Evolutionary conservation across 2,797 vertebrate species (phyloP).

Genomic region (Iguana delicatissima): DNA sequence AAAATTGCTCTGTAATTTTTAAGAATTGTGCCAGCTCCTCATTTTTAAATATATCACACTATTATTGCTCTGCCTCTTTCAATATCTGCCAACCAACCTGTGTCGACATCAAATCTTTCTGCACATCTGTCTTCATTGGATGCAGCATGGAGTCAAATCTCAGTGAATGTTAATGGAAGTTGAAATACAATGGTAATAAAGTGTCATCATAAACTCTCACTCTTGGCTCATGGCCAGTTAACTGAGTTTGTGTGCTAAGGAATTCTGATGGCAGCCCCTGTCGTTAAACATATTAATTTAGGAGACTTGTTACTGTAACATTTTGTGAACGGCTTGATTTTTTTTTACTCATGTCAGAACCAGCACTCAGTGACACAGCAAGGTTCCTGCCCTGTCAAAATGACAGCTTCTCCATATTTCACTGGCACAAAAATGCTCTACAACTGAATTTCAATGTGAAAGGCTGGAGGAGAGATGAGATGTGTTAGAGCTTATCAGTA

Average conservation of each 20-base stretch:
- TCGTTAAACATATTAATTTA: not conserved
- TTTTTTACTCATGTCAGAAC: constrained; percentile 38
- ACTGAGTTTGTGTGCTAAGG: constrained; percentile 24
- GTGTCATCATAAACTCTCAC: not conserved
- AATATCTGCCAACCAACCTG: not conserved
- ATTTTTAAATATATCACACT: not conserved
- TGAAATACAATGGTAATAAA: not conserved
- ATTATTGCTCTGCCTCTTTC: not conserved
- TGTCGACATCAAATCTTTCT: not conserved
- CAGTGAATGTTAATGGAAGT: not conserved
- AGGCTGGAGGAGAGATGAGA: not conserved
- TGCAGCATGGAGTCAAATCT: not conserved
- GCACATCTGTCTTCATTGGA: not conserved
- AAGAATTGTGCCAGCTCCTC: not conserved
- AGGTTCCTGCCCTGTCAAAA: constrained; percentile 6
- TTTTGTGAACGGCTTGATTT: not conserved
- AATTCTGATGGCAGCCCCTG: not conserved
- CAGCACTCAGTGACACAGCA: not conserved
- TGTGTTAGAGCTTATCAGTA: constrained; percentile 19
- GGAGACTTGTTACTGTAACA: not conserved
- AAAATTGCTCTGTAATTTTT: no score
- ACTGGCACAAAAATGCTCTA: constrained; percentile 32
- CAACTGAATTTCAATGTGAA: constrained; percentile 16
- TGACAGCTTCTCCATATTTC: constrained; percentile 42
- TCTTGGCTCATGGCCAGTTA: constrained; percentile 4